These are phyloP conservation scores for Poicephalus meyeri DNA, from an alignment of 2,113 vertebrate genomes.

Conservation along the genomic window DNA sequence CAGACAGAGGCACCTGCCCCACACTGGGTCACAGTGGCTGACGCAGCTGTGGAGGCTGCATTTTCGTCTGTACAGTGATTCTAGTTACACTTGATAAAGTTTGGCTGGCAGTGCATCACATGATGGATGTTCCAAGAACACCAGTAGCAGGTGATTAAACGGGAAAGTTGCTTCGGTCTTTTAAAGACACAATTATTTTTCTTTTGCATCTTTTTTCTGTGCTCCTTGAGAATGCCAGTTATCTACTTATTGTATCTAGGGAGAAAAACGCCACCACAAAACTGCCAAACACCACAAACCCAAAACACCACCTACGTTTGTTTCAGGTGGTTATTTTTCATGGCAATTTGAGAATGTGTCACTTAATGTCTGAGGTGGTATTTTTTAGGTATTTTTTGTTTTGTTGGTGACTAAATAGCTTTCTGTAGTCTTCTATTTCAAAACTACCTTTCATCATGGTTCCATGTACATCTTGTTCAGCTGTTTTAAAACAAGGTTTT, in stretches of 20 bases:
- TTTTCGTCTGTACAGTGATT: neutral
- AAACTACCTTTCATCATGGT: neutral
- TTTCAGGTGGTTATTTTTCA: neutral
- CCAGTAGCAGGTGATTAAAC: neutral
- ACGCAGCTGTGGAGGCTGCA: too few relatives aligned
- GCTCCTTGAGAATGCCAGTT: neutral
- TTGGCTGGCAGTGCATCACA: neutral
- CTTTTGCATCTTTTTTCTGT: neutral
- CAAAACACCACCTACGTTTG: neutral
- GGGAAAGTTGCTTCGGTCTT: neutral
- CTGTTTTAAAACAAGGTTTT: neutral
- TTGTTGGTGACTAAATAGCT: neutral
- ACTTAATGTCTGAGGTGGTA: neutral
- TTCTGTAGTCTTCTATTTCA: neutral
- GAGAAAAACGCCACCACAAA: neutral
- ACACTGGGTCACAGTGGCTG: too few relatives aligned
- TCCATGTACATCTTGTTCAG: neutral
- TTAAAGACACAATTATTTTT: neutral
- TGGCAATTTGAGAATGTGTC: neutral
- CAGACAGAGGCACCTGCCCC: too few relatives aligned
- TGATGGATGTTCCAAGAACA: neutral
- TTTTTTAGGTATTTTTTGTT: neutral
- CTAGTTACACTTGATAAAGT: neutral
- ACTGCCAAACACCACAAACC: neutral
- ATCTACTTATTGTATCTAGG: neutral